Percentiles rank a stretch among this genome's conserved stretches.
These are phyloP conservation scores for Oplegnathus fasciatus DNA, from an alignment of 2,113 vertebrate genomes.

Conservation along the genomic window DNA sequence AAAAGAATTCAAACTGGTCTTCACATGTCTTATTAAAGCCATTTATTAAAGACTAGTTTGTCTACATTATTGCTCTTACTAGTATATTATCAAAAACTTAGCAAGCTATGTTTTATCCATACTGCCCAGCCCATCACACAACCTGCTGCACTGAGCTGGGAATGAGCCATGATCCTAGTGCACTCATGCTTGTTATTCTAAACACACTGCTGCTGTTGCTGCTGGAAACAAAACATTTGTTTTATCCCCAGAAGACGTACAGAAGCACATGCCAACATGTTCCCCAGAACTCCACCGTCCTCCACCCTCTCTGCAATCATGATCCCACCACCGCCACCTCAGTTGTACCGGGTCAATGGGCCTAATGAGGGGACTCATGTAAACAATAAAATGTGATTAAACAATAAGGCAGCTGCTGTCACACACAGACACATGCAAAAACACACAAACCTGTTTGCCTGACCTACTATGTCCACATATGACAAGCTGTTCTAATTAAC, in stretches of 20 bases:
- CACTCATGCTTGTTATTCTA: slow-evolving; percentile 22
- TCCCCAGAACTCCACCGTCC: slow-evolving; percentile 3
- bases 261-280: neutral
- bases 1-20: no score
- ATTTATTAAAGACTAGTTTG: no score
- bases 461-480: neutral
- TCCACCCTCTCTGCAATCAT: neutral
- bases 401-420: slow-evolving; percentile 23
- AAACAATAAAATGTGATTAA: slow-evolving; percentile 42
- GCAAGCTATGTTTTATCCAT: neutral
- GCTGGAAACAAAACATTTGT: slow-evolving; percentile 25
- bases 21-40: no score
- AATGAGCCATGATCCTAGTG: neutral
- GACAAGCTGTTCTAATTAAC: slow-evolving; percentile 33
- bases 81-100: neutral
- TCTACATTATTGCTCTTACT: no score
- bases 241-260: neutral
- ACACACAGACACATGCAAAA: neutral
- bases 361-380: slow-evolving; percentile 34
- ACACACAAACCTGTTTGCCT: slow-evolving; percentile 5
- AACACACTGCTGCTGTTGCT: slow-evolving; percentile 20
- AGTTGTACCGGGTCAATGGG: slow-evolving; percentile 8
- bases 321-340: neutral
- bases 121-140: neutral
- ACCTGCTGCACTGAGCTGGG: neutral